These are phyloP conservation scores for Drosophila prostipennis DNA, from an alignment of 2,888 invertebrate genomes.

Conservation along the genomic window DNA sequence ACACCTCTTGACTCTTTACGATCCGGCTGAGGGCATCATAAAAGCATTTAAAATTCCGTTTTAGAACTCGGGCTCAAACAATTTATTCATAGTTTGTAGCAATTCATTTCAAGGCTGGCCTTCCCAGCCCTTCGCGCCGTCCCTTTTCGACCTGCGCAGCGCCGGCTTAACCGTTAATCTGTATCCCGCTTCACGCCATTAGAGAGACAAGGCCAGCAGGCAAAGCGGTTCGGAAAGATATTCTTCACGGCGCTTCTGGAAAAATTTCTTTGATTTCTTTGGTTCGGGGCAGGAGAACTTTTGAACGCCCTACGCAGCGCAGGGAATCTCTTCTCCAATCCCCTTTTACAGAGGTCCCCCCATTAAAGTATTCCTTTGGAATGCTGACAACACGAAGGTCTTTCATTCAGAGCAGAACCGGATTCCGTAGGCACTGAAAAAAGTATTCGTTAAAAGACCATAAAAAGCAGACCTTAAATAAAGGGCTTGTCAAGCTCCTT, in stretches of 20 bases:
- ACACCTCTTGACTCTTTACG: slow-evolving; percentile 63
- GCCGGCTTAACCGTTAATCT: slow-evolving; percentile 74
- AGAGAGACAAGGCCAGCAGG: slow-evolving; percentile 36
- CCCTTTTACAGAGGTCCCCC: neutral
- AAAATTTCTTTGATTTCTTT: slow-evolving; percentile 29
- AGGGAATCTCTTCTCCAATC: no score
- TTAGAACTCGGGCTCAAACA: slow-evolving; percentile 25
- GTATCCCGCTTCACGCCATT: slow-evolving; percentile 68
- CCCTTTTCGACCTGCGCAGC: slow-evolving; percentile 35
- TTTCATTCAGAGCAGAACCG: slow-evolving; percentile 42
- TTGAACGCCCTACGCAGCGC: slow-evolving; percentile 16
- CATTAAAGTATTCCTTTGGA: slow-evolving; percentile 27
- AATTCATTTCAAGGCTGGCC: slow-evolving; percentile 71
- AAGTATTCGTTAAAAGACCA: slow-evolving; percentile 10
- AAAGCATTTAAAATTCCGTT: slow-evolving; percentile 18
- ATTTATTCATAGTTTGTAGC: slow-evolving; percentile 64
- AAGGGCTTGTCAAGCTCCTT: slow-evolving; percentile 11
- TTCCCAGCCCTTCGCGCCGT: slow-evolving; percentile 44
- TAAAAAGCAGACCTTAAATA: slow-evolving; percentile 11
- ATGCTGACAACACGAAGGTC: slow-evolving; percentile 31
- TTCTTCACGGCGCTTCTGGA: slow-evolving; percentile 57
- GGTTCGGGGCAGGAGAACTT: slow-evolving; percentile 18
- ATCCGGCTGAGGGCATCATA: slow-evolving; percentile 23
- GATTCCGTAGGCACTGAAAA: slow-evolving; percentile 32
- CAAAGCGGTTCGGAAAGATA: slow-evolving; percentile 20